These are phyloP conservation scores for Brachionichthys hirsutus DNA, from an alignment of 2,113 vertebrate species.

Conservation along the genomic window DNA sequence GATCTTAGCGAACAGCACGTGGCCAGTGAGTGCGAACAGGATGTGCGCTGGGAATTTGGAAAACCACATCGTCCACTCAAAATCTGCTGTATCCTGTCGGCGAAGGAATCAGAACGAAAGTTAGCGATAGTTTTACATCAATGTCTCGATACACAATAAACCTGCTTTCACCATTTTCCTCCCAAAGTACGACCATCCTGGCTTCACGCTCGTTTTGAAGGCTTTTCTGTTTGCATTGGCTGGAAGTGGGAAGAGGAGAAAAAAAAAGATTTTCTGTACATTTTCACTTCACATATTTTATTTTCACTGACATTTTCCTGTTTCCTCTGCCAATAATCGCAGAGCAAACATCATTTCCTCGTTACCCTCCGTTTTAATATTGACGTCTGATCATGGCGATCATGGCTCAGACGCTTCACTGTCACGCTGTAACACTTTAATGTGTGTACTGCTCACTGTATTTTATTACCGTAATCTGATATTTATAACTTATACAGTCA, in stretches of 20 bases:
- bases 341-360: constrained; percentile 40
- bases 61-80: constrained; percentile 99
- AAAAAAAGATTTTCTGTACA: background rate
- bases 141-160: background rate
- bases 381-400: constrained; percentile 68
- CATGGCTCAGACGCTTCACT: constrained; percentile 65
- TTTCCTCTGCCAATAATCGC: constrained; percentile 18
- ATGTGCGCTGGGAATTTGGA: constrained; percentile 89
- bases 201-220: constrained; percentile 83
- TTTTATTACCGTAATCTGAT: too few relatives aligned
- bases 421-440: too few relatives aligned
- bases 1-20: constrained; percentile 93
- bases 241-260: constrained; percentile 53
- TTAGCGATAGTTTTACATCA: background rate
- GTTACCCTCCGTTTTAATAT: constrained; percentile 66
- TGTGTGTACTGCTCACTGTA: too few relatives aligned
- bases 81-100: constrained; percentile 86
- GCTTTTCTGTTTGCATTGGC: constrained; percentile 86
- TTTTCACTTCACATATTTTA: background rate
- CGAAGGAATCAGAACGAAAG: background rate
- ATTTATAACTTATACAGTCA: too few relatives aligned
- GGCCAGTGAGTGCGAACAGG: constrained; percentile 89
- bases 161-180: constrained; percentile 90
- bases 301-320: background rate
- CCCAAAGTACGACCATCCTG: constrained; percentile 92